These are phyloP conservation scores for Anser cygnoides DNA, from an alignment of 2,113 vertebrate genomes.

Conservation along the genomic window DNA sequence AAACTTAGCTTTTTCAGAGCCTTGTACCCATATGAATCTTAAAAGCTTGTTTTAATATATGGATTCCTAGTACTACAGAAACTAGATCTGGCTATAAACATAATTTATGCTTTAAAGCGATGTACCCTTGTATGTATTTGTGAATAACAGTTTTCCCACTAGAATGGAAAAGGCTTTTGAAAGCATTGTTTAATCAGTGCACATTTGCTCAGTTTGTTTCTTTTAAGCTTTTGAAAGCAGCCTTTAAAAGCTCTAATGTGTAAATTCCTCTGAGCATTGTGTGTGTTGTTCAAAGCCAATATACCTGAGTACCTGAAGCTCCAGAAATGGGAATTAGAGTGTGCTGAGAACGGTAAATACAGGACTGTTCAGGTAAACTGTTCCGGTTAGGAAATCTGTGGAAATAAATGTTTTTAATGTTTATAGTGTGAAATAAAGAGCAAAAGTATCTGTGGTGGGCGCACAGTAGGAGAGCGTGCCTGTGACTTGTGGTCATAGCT, in stretches of 20 bases:
- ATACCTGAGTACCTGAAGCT: background rate
- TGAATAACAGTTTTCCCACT: background rate
- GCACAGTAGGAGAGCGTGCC: accelerated
- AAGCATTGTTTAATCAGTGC: background rate
- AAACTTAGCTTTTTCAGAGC: background rate
- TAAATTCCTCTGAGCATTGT: background rate
- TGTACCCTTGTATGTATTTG: accelerated
- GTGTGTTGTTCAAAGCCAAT: background rate
- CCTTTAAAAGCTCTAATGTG: background rate
- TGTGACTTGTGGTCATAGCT: accelerated
- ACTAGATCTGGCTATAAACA: background rate
- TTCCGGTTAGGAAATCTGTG: background rate
- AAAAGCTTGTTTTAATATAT: background rate
- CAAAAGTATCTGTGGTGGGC: background rate
- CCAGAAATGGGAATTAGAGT: accelerated
- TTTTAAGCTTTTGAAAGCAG: background rate
- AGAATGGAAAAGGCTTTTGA: background rate
- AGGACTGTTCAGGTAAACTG: background rate
- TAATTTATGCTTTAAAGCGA: background rate
- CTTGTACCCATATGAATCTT: background rate
- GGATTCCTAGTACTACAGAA: background rate
- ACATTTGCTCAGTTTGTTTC: background rate
- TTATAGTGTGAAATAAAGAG: background rate
- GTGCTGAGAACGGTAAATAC: background rate
- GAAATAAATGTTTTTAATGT: too few relatives aligned